Conservation (phyloP, 2,888 invertebrate species). For the Carabus problematicus region DNA sequence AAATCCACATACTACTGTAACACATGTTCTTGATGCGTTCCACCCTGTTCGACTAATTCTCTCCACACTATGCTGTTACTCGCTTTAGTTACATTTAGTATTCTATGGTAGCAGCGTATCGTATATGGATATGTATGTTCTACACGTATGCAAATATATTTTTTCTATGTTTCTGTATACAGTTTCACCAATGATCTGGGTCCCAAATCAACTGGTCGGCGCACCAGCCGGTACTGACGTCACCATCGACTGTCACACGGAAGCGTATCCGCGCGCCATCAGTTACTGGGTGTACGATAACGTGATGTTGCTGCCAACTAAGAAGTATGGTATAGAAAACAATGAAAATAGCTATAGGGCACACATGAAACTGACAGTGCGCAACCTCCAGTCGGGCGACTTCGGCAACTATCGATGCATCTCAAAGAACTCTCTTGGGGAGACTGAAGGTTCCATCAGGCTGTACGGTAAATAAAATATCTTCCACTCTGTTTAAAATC, state of each 20-base stretch:
- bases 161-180: slow-evolving; percentile 49
- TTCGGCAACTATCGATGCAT: slow-evolving; percentile 93
- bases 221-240: slow-evolving; percentile 91
- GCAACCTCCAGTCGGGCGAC: slow-evolving; percentile 82
- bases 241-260: slow-evolving; percentile 91
- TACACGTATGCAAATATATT: slow-evolving; percentile 1
- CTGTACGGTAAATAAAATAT: slow-evolving; percentile 77
- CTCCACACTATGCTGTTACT: not conserved
- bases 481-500: slow-evolving; percentile 43
- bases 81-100: too few species aligned
- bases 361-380: slow-evolving; percentile 88
- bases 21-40: slow-evolving; percentile 17
- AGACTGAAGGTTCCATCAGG: slow-evolving; percentile 91
- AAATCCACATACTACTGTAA: slow-evolving; percentile 22
- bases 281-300: slow-evolving; percentile 93
- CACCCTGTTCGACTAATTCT: not conserved
- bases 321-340: slow-evolving; percentile 84
- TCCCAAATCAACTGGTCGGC: slow-evolving; percentile 91
- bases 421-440: slow-evolving; percentile 91
- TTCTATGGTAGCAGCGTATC: too few species aligned
- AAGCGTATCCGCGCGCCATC: slow-evolving; percentile 90
- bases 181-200: slow-evolving; percentile 96
- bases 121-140: not conserved
- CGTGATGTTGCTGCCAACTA: slow-evolving; percentile 87
- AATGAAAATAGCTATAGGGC: slow-evolving; percentile 88